These are phyloP conservation scores for Protonemura montana DNA, from an alignment of 2,888 invertebrate species.

Conservation along the genomic window DNA sequence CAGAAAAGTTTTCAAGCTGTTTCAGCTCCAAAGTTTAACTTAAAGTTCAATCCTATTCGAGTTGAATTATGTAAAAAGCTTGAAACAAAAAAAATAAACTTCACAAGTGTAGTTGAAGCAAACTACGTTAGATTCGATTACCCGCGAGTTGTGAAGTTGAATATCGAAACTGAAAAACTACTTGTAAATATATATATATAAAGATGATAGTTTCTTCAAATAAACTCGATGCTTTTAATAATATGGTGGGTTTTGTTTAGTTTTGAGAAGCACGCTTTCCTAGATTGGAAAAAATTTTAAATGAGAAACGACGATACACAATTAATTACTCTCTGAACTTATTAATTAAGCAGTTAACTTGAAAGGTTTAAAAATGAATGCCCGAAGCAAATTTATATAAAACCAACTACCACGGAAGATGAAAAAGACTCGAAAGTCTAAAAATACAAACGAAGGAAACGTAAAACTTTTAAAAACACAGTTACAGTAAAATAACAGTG, in stretches of 20 bases:
- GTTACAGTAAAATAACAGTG: no score
- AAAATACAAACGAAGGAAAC: no score
- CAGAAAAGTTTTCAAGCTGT: slow-evolving; percentile 9
- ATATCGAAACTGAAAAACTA: neutral
- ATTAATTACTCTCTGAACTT: neutral
- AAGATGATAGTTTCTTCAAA: neutral
- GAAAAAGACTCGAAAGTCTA: no score
- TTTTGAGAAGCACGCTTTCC: neutral
- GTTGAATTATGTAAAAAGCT: slow-evolving; percentile 7
- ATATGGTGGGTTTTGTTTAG: neutral
- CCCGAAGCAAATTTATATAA: no score
- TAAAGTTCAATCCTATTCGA: neutral
- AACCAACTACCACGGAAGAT: no score
- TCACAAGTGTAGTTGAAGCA: neutral
- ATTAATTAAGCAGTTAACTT: neutral
- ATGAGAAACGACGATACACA: neutral
- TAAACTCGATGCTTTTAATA: neutral
- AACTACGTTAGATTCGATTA: neutral
- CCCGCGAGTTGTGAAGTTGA: neutral
- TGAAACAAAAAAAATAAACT: neutral
- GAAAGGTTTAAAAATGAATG: no score
- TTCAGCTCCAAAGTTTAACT: neutral
- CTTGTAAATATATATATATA: neutral
- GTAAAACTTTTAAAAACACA: no score
- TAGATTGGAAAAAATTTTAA: neutral